Evolutionary conservation across 2,113 vertebrate species (phyloP).

Genomic region (Percina caprodes): DNA sequence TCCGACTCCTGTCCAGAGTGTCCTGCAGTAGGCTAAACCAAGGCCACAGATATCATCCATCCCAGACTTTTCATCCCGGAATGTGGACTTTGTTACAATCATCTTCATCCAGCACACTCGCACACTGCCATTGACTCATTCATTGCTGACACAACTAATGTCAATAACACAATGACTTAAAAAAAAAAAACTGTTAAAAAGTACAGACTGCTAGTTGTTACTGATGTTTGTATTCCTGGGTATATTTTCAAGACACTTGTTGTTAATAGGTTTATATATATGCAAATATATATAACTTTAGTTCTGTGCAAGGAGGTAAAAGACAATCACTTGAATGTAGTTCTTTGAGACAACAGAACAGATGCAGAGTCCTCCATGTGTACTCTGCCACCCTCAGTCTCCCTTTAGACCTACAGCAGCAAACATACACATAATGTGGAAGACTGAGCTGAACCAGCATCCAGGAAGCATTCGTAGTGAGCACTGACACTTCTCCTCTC

Average conservation of each 20-base stretch:
- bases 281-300: slow-evolving; percentile 81
- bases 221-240: slow-evolving; percentile 83
- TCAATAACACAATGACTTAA: slow-evolving; percentile 68
- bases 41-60: slow-evolving; percentile 79
- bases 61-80: slow-evolving; percentile 77
- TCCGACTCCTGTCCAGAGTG: slow-evolving; percentile 58
- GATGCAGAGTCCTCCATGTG: slow-evolving; percentile 66
- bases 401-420: slow-evolving; percentile 68
- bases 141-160: slow-evolving; percentile 52
- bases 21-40: slow-evolving; percentile 68
- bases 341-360: slow-evolving; percentile 70
- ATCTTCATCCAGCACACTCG: slow-evolving; percentile 69
- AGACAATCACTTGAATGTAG: slow-evolving; percentile 84
- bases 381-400: slow-evolving; percentile 44
- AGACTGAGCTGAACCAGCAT: slow-evolving; percentile 65
- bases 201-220: slow-evolving; percentile 82
- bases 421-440: slow-evolving; percentile 60
- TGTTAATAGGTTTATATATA: slow-evolving; percentile 83
- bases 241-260: slow-evolving; percentile 85
- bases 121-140: slow-evolving; percentile 58
- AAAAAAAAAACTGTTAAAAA: slow-evolving; percentile 67
- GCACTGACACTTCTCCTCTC: slow-evolving; percentile 56
- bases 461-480: slow-evolving; percentile 72
- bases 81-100: slow-evolving; percentile 79
- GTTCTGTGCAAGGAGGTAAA: slow-evolving; percentile 85